Conservation (phyloP, 2,888 invertebrate species). For the Sinotaia quadrata region DNA sequence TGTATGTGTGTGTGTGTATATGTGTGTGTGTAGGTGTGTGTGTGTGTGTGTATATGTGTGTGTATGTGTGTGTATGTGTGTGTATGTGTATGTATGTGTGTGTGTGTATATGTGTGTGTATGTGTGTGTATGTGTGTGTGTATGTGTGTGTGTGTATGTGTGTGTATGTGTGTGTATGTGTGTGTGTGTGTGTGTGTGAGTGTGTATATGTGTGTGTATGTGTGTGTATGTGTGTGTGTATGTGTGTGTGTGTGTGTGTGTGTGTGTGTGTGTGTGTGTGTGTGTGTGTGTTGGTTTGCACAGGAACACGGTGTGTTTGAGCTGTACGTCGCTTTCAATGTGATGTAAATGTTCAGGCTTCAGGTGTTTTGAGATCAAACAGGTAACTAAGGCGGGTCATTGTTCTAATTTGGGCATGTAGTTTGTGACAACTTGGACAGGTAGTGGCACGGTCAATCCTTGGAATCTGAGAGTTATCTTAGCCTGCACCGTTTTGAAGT, state of each 20-base stretch:
- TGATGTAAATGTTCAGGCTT: too few relatives aligned
- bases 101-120: not conserved
- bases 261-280: not conserved
- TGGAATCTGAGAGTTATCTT: too few relatives aligned
- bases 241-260: not conserved
- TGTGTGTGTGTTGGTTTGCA: not conserved
- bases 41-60: not conserved
- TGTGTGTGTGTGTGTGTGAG: not conserved
- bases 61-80: not conserved
- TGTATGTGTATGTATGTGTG: not conserved
- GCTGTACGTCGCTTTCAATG: too few relatives aligned
- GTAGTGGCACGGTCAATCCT: too few relatives aligned
- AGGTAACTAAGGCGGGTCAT: too few relatives aligned
- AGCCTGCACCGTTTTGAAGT: too few relatives aligned
- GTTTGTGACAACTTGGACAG: too few relatives aligned
- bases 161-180: not conserved
- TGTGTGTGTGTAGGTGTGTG: not conserved
- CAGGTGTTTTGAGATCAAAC: too few relatives aligned
- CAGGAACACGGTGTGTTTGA: too few relatives aligned
- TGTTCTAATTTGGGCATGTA: too few relatives aligned
- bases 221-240: not conserved
- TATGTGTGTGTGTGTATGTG: not conserved
- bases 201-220: not conserved
- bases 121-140: not conserved
- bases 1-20: not conserved